A percentile compares a stretch with the other conserved stretches of the same genome.
Evolutionary conservation across 2,888 invertebrate species (phyloP).

Genomic region (Sinelater perroti): DNA sequence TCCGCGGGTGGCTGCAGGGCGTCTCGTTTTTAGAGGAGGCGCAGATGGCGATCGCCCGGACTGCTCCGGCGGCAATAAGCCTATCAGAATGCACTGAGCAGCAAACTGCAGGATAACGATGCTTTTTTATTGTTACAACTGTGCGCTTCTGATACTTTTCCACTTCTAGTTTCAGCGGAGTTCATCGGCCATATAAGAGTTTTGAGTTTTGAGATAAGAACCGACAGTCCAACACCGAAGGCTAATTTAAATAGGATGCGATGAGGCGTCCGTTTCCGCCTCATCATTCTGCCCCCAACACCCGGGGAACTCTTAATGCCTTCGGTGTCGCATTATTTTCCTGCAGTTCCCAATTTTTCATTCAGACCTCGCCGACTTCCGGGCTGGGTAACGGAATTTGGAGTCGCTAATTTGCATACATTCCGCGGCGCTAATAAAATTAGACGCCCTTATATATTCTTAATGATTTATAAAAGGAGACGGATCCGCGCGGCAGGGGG

Average conservation of each 20-base stretch:
- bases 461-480: slow-evolving; percentile 35
- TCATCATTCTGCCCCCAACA: slow-evolving; percentile 23
- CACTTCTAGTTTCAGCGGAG: too few relatives aligned
- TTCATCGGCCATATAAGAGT: too few relatives aligned
- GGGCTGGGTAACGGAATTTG: slow-evolving; percentile 41
- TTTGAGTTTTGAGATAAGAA: too few relatives aligned
- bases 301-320: slow-evolving; percentile 22
- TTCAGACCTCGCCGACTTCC: slow-evolving; percentile 40
- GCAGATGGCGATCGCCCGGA: slow-evolving; percentile 26
- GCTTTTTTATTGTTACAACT: too few relatives aligned
- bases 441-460: slow-evolving; percentile 40
- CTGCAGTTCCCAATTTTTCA: slow-evolving; percentile 47
- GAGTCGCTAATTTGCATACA: slow-evolving; percentile 41
- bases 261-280: slow-evolving; percentile 1
- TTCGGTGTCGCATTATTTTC: slow-evolving; percentile 44
- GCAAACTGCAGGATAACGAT: slow-evolving; percentile 19
- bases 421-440: slow-evolving; percentile 41
- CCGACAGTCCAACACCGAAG: too few relatives aligned
- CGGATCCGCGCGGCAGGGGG: slow-evolving; percentile 23
- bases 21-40: slow-evolving; percentile 40
- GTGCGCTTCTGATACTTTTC: too few relatives aligned
- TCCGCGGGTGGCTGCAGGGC: slow-evolving; percentile 38
- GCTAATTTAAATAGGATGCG: slow-evolving; percentile 12
- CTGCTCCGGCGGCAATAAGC: slow-evolving; percentile 19
- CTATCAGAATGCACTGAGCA: slow-evolving; percentile 38